phyloP scores from a whole-genome alignment of 2,797 vertebrate genomes.

The Acrossocheilus fasciatus region DNA sequence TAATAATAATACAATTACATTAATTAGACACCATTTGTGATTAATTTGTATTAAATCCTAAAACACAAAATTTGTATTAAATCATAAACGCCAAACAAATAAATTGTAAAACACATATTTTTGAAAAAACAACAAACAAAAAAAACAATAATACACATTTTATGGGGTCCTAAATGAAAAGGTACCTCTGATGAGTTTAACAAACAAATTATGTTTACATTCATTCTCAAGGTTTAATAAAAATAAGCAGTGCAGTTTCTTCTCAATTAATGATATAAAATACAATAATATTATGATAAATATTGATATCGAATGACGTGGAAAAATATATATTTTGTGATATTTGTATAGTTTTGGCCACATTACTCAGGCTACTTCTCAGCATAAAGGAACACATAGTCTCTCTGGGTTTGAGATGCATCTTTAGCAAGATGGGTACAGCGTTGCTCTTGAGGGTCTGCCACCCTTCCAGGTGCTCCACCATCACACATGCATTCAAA shows the following conservation, averaged over 20 bases:
- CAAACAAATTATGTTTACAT: not conserved
- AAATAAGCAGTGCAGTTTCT: not conserved
- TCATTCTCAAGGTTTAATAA: not conserved
- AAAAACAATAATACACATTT: not conserved
- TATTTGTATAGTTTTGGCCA: not conserved
- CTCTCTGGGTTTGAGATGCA: not conserved
- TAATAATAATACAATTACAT: not conserved
- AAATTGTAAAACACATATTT: not conserved
- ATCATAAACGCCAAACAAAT: not conserved
- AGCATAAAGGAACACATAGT: not conserved
- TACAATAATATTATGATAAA: not conserved
- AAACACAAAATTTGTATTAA: not conserved
- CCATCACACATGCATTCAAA: slow-evolving; percentile 14
- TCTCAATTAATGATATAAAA: not conserved
- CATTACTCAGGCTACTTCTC: not conserved
- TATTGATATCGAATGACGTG: not conserved
- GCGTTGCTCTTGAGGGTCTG: not conserved
- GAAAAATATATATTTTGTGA: not conserved
- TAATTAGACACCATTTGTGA: not conserved
- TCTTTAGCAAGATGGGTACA: not conserved
- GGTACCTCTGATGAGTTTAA: not conserved
- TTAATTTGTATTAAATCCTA: not conserved
- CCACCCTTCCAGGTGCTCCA: not conserved
- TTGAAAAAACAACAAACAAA: not conserved
- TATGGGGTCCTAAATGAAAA: not conserved